A percentile compares a stretch with the other conserved stretches of the same genome.
phyloP scores from a whole-genome alignment of 2,888 invertebrate species.

The Ormia ochracea region DNA sequence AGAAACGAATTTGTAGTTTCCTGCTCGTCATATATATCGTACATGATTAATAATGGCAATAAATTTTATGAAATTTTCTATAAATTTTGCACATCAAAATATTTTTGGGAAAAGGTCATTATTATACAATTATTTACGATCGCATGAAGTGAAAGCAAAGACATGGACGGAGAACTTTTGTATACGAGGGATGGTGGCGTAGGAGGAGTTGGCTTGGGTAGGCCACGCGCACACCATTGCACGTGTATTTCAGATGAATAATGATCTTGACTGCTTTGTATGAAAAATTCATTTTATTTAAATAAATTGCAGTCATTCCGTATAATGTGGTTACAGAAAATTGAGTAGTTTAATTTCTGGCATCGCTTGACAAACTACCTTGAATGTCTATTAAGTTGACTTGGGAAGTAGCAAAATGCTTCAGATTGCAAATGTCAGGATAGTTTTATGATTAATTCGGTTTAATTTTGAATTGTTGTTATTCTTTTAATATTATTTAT shows the following conservation, averaged over 20 bases:
- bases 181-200: background rate
- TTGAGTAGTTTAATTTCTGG: slow-evolving; percentile 44
- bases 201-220: too few species aligned
- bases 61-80: slow-evolving; percentile 61
- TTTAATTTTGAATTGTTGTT: too few species aligned
- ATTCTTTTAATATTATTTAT: too few species aligned
- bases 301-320: slow-evolving; percentile 43
- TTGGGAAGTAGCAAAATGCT: background rate
- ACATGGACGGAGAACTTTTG: background rate
- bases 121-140: slow-evolving; percentile 59
- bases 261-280: slow-evolving; percentile 34
- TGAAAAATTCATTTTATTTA: slow-evolving; percentile 39
- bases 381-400: slow-evolving; percentile 10
- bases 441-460: background rate
- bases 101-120: slow-evolving; percentile 58
- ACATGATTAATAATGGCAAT: slow-evolving; percentile 57
- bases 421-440: background rate
- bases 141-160: slow-evolving; percentile 50
- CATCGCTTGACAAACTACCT: slow-evolving; percentile 48
- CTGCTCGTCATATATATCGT: slow-evolving; percentile 13
- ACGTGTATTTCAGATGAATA: slow-evolving; percentile 15
- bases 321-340: slow-evolving; percentile 17
- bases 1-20: background rate
- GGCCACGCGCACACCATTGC: background rate
- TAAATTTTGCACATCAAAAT: slow-evolving; percentile 58